Evolutionary conservation across 92 coral and sea anemone species (phyloP).

Genomic region (Metridium senile): DNA sequence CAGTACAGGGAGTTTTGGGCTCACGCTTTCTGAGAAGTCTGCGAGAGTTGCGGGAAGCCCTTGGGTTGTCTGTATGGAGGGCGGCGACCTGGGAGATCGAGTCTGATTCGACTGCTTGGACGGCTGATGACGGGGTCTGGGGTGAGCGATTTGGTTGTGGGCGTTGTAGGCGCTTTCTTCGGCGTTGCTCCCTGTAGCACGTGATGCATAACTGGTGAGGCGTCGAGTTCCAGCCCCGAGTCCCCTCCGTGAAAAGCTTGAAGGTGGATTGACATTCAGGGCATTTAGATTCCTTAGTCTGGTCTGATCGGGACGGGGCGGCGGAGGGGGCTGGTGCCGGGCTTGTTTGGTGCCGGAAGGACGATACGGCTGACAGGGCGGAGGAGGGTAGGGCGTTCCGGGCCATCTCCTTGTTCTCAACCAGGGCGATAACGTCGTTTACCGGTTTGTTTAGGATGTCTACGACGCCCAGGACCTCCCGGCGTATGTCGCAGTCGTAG

Average conservation of each 20-base stretch:
- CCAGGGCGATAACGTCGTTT: conserved; percentile 55
- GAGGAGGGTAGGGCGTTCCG: conserved; percentile 65
- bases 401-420: conserved; percentile 65
- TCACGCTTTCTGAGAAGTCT: not conserved
- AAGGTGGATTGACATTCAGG: conserved; percentile 48
- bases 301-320: conserved; percentile 15
- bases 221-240: conserved; percentile 59
- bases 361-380: conserved; percentile 50
- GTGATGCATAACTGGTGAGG: conserved; percentile 54
- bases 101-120: conserved; percentile 40
- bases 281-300: conserved; percentile 42
- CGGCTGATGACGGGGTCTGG: conserved; percentile 23
- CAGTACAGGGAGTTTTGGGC: not conserved
- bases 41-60: not conserved
- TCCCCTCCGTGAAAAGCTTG: conserved; percentile 58
- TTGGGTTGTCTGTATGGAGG: not conserved
- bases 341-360: conserved; percentile 35
- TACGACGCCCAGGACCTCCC: conserved; percentile 44
- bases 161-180: conserved; percentile 22
- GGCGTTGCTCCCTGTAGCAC: conserved; percentile 53
- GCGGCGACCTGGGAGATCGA: conserved; percentile 45
- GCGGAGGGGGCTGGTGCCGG: not conserved
- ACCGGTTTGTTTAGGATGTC: conserved; percentile 46
- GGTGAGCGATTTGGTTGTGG: not conserved
- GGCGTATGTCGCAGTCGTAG: conserved; percentile 59